Evolutionary conservation across 2,113 vertebrate genomes (phyloP).

Genomic region (Tragelaphus strepsiceros): DNA sequence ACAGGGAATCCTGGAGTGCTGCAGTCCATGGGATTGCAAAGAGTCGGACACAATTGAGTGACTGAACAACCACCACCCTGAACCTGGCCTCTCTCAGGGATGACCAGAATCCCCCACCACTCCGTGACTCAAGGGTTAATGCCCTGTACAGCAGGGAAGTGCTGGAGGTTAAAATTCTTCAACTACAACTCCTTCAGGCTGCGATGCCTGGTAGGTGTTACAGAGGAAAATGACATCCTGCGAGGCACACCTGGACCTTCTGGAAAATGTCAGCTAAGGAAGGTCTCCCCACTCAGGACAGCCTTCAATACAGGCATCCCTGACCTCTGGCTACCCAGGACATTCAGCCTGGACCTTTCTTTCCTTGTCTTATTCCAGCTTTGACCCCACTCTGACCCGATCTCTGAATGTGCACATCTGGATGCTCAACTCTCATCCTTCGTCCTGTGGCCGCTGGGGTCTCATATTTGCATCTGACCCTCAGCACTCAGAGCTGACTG

Average conservation of each 20-base stretch:
- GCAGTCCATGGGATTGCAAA: background rate
- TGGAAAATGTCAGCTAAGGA: background rate
- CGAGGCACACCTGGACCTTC: fast-evolving
- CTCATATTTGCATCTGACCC: background rate
- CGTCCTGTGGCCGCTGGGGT: background rate
- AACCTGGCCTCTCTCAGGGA: no score
- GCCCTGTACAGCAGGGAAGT: fast-evolving
- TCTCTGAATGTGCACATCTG: background rate
- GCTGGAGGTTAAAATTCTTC: background rate
- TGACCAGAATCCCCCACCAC: background rate
- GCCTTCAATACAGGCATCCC: background rate
- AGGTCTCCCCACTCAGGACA: fast-evolving
- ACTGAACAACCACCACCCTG: fast-evolving
- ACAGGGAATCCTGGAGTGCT: background rate
- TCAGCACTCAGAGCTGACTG: background rate
- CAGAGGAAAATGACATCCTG: background rate
- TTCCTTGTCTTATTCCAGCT: background rate
- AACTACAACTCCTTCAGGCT: background rate
- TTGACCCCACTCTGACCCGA: background rate
- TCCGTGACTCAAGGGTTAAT: background rate
- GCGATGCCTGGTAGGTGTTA: background rate
- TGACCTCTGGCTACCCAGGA: background rate
- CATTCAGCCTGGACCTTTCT: background rate
- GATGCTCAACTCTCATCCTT: background rate
- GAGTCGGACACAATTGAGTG: fast-evolving